Evolutionary conservation across 2,113 vertebrate species (phyloP).

Genomic region (Psilopsiagon aymara): DNA sequence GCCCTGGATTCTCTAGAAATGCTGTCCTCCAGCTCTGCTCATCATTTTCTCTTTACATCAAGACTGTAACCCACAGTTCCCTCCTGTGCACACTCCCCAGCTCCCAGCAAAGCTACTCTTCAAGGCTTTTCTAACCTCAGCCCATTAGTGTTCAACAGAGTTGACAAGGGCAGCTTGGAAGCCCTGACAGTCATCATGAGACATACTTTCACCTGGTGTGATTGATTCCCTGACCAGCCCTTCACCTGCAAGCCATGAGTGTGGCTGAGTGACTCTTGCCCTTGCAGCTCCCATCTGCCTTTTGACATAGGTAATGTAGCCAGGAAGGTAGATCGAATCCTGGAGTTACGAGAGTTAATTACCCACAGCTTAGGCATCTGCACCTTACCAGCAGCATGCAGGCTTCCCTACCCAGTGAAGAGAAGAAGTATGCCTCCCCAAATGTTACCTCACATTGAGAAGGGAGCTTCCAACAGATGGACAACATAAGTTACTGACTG

Average conservation of each 20-base stretch:
- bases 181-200: neutral
- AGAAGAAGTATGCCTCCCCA: neutral
- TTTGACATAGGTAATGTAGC: neutral
- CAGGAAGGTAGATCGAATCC: neutral
- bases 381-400: neutral
- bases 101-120: neutral
- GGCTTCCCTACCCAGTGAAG: neutral
- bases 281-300: neutral
- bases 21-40: neutral
- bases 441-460: rapidly evolving
- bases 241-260: neutral
- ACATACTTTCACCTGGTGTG: neutral
- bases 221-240: neutral
- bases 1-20: neutral
- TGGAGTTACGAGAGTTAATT: neutral
- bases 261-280: neutral
- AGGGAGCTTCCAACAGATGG: neutral
- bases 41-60: conserved; percentile 10
- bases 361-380: neutral
- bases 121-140: neutral
- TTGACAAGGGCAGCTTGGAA: neutral
- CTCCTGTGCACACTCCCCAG: neutral
- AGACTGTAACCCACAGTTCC: neutral
- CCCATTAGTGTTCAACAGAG: neutral
- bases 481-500: neutral